Evolutionary conservation across 2,113 vertebrate species (phyloP), one percentile per base, ranked within the genome.

Genomic region (Oryzias curvinotus): DNA sequence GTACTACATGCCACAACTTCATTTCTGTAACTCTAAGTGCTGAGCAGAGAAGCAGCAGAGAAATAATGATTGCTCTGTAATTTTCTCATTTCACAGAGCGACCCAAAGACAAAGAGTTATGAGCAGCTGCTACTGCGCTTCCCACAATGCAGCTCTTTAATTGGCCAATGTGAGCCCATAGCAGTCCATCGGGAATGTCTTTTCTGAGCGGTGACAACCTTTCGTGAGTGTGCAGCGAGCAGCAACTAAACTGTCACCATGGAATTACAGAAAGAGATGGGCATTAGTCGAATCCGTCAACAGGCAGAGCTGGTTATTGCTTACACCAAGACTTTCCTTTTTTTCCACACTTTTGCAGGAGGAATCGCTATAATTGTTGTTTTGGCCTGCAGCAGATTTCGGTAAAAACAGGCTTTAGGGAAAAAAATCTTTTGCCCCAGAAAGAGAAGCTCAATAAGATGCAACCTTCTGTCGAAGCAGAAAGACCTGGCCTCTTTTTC

Each of bases 201-300:
- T 84, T 77, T 77, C 75, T 78, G 71, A 81, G 81, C 19, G 17
- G 67, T 82, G 83, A 89, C 82, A 87, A 84, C 83, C 77, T 78
- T 83, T 87, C 81, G 63, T 52, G 57, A 41, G 36, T 77, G 58
- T 79, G 77, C 79, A 82, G 76, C 41, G 57, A 87, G 77, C 61
- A 68, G 71, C 75, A 82, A 70, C 81, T 66, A 83, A 85, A 78
- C 77, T 81, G 78, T 83, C 82, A 82, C 67, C 43, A 68, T 72
- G 78, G 76, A 86, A 82, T 83, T 82, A 83, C 42, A 59, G 59
- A 68, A 65, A 66, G 57, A 87, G 78, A 78, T 76, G 68, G 61
- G 73, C 77, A 75, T 77, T 83, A 83, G 72, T 68, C 42, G 28
- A 63, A 84, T 85, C 82, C 77, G 79, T 78, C 73, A 80, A 52